Evolutionary conservation across 64 coral and sea anemone genomes (phyloP), one percentile per base, ranked within the genome.

Genomic region (Stylophora pistillata): DNA sequence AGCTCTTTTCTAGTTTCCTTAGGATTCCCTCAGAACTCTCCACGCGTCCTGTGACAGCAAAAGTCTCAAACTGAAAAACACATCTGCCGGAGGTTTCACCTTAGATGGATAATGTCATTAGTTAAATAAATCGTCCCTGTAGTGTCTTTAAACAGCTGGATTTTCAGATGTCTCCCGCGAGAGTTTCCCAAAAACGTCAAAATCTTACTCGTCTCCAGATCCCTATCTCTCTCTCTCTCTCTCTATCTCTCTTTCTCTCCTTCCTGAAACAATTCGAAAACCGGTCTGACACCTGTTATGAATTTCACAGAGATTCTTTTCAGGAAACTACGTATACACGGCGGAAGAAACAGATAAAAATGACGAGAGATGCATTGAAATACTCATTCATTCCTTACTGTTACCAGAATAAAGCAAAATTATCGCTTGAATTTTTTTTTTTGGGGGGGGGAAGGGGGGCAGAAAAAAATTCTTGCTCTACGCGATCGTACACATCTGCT

Each of bases 181-280:
- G 37, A 47, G 37, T 47, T 47, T 7, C 37, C 3, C 37, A 47
- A 47, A 47, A 47, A 3, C 37, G 3, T 47, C 37, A 47, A 47
- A 47, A 47, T 47, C 37, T 47, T 47, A 7, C 37, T 47, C 37
- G 37, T 47, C 3, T 47, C 37, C 37, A 47, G 37, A 47, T 47
- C 7, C 37, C 37, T n/a, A n/a, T n/a, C n/a, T n/a, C n/a, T n/a
- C n/a, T n/a, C n/a, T n/a, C n/a, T n/a, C n/a, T n/a, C n/a, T n/a
- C n/a, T n/a, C n/a, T n/a, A n/a, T n/a, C n/a, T n/a, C n/a, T n/a
- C n/a, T n/a, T n/a, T 47, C 37, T 47, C 37, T 47, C 37, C 37
- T 47, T 47, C 37, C 37, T 47, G 16, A 68, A 76, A 76, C 73
- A 76, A 76, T 76, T 52, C 34, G 23, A 76, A 75, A 21, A 76